Evolutionary conservation across 2,888 invertebrate genomes (phyloP).

Genomic region (Parnassius apollo): DNA sequence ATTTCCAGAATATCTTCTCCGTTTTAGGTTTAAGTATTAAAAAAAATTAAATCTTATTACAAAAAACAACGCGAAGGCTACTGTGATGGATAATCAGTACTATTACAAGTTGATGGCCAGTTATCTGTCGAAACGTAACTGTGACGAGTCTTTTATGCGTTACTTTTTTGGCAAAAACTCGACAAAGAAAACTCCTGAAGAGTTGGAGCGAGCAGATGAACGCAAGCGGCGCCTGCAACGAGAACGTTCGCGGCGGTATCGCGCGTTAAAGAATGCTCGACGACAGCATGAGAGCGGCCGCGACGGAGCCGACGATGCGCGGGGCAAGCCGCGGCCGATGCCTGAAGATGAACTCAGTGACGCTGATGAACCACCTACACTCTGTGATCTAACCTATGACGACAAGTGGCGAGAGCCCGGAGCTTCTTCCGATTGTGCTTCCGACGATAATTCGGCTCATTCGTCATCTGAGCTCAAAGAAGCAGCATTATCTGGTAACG

Average conservation of each 20-base stretch:
- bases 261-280: slow-evolving; percentile 71
- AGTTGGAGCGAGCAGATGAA: slow-evolving; percentile 71
- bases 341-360: slow-evolving; percentile 67
- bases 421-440: slow-evolving; percentile 61
- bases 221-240: slow-evolving; percentile 69
- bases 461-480: slow-evolving; percentile 56
- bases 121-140: slow-evolving; percentile 73
- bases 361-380: slow-evolving; percentile 70
- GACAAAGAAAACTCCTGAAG: slow-evolving; percentile 69
- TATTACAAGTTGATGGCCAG: slow-evolving; percentile 76
- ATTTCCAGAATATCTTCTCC: slow-evolving; percentile 52
- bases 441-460: slow-evolving; percentile 72
- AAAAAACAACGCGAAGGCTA: slow-evolving; percentile 10
- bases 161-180: slow-evolving; percentile 76
- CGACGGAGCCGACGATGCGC: slow-evolving; percentile 50
- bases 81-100: slow-evolving; percentile 71
- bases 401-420: slow-evolving; percentile 63
- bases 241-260: slow-evolving; percentile 69
- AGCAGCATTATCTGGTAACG: slow-evolving; percentile 42
- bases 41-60: slow-evolving; percentile 14
- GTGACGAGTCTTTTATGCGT: slow-evolving; percentile 76
- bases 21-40: slow-evolving; percentile 36
- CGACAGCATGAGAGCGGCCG: slow-evolving; percentile 65
- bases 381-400: slow-evolving; percentile 66
- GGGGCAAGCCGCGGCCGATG: slow-evolving; percentile 50